phyloP scores from a whole-genome alignment of 1,140 invertebrate genomes.

The Aphidius ervi region DNA sequence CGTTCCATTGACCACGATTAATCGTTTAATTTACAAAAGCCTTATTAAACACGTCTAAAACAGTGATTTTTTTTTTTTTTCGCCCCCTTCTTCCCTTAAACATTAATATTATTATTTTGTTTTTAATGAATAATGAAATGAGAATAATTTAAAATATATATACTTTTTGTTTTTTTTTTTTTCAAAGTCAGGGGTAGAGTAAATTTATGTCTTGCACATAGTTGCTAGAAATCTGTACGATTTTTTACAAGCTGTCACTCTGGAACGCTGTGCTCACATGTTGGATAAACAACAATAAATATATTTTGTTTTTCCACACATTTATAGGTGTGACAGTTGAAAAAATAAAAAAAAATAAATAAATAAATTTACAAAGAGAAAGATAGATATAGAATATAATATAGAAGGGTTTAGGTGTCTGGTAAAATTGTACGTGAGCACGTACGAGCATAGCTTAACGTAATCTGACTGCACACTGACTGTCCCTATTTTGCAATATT shows the following conservation, averaged over 20 bases:
- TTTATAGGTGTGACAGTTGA: neutral
- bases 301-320: slow-evolving; percentile 44
- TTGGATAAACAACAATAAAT: slow-evolving; percentile 56
- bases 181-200: slow-evolving; percentile 20
- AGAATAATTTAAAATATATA: slow-evolving; percentile 12
- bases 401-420: slow-evolving; percentile 17
- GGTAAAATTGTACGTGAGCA: slow-evolving; percentile 50
- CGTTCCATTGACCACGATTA: slow-evolving; percentile 14
- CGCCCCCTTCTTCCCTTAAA: too few relatives aligned
- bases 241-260: slow-evolving; percentile 34
- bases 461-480: slow-evolving; percentile 51
- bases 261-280: slow-evolving; percentile 36
- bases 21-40: slow-evolving; percentile 6
- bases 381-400: slow-evolving; percentile 28
- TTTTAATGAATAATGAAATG: neutral
- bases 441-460: slow-evolving; percentile 55
- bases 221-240: slow-evolving; percentile 33
- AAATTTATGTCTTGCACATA: slow-evolving; percentile 43
- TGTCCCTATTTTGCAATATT: too few relatives aligned
- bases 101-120: too few relatives aligned
- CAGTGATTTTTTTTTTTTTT: neutral
- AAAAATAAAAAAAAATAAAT: slow-evolving; percentile 17
- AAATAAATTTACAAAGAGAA: slow-evolving; percentile 25
- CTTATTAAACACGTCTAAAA: neutral
- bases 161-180: neutral